These are phyloP conservation scores for Gambusia holbrooki DNA, from an alignment of 2,113 vertebrate species.

Conservation along the genomic window DNA sequence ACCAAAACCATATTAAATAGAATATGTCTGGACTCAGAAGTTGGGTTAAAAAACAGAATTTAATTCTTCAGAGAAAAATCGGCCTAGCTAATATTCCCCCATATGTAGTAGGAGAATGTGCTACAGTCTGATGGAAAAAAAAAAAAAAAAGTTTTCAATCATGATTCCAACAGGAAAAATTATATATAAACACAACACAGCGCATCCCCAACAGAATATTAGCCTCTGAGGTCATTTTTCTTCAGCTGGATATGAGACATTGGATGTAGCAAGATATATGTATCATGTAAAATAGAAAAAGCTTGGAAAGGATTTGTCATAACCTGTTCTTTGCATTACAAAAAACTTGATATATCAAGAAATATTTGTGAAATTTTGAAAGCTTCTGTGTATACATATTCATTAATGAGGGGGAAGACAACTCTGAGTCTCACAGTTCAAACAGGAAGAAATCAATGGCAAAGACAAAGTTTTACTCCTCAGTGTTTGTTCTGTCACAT, in stretches of 20 bases:
- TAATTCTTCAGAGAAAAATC: neutral
- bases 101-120: neutral
- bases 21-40: too few relatives aligned
- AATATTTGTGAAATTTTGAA: neutral
- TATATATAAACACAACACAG: neutral
- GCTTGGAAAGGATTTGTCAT: too few relatives aligned
- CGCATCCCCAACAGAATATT: neutral
- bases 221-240: neutral
- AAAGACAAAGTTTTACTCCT: neutral
- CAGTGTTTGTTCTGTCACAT: neutral
- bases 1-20: too few relatives aligned
- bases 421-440: neutral
- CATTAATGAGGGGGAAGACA: neutral
- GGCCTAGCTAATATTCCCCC: neutral
- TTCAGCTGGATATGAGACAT: neutral
- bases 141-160: neutral
- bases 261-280: neutral
- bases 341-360: too few relatives aligned
- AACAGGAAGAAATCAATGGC: neutral
- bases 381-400: neutral
- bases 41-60: neutral
- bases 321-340: too few relatives aligned
- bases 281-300: neutral
- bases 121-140: neutral
- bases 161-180: neutral